phyloP scores from a whole-genome alignment of 1,140 invertebrate genomes.

The Oryzaephilus surinamensis region DNA sequence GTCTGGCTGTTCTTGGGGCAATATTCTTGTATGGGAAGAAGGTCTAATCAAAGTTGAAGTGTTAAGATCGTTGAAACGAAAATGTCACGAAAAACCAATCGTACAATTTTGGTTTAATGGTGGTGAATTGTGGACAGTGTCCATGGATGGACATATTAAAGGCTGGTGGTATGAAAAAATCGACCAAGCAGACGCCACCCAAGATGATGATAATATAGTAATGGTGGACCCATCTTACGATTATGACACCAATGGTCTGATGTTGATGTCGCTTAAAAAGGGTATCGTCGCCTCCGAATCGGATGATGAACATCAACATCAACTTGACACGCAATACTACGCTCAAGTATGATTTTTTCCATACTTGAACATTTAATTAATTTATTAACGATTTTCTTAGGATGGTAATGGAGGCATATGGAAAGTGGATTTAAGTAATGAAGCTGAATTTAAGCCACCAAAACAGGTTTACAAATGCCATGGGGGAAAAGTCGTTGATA shows the following conservation, averaged over 20 bases:
- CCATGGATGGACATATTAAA: constrained; percentile 70
- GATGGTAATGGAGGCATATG: constrained; percentile 76
- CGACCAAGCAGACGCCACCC: constrained; percentile 65
- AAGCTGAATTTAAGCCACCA: constrained; percentile 39
- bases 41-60: constrained; percentile 76
- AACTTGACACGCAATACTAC: constrained; percentile 53
- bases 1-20: constrained; percentile 81
- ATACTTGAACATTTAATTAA: constrained; percentile 2
- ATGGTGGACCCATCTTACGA: constrained; percentile 75
- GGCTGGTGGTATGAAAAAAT: constrained; percentile 83
- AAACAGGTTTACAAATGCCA: constrained; percentile 58
- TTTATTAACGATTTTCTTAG: constrained; percentile 33
- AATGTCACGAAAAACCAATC: constrained; percentile 64
- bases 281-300: no score
- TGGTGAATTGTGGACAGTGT: constrained; percentile 47
- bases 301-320: constrained; percentile 30
- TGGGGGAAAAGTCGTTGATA: constrained; percentile 57
- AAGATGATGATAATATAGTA: constrained; percentile 59
- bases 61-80: constrained; percentile 51
- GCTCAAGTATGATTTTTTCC: constrained; percentile 49
- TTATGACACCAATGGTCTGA: constrained; percentile 43
- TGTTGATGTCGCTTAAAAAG: constrained; percentile 47
- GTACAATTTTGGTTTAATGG: constrained; percentile 57
- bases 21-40: constrained; percentile 80
- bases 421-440: constrained; percentile 64